A percentile compares a stretch with the other conserved stretches of the same genome.
Evolutionary conservation across 2,113 vertebrate species (phyloP).

Genomic region (Acrocephalus arundinaceus): DNA sequence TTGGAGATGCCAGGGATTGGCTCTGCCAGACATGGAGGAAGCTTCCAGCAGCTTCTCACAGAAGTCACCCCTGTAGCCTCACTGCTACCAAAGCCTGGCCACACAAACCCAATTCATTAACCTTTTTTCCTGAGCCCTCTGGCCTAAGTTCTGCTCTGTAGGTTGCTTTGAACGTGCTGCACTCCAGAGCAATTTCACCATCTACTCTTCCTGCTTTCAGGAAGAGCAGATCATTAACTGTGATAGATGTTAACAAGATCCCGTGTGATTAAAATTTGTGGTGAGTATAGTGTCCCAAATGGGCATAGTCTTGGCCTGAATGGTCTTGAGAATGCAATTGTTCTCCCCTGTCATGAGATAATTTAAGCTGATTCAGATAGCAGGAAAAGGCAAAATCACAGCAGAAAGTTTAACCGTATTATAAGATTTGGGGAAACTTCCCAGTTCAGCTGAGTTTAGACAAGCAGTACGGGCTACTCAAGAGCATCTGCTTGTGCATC

Average conservation of each 20-base stretch:
- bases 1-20: not conserved
- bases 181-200: not conserved
- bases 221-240: not conserved
- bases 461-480: not conserved
- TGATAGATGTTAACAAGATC: not conserved
- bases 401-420: not conserved
- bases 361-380: not conserved
- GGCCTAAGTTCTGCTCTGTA: not conserved
- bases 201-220: not conserved
- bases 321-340: not conserved
- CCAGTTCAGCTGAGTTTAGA: not conserved
- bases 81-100: not conserved
- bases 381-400: not conserved
- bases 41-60: not conserved
- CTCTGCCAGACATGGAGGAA: not conserved
- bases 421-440: not conserved
- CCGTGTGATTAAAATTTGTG: not conserved
- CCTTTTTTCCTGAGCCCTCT: not conserved
- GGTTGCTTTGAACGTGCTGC: not conserved
- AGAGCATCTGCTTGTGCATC: not conserved
- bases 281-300: not conserved
- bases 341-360: not conserved
- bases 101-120: fast-evolving
- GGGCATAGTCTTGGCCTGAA: not conserved
- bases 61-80: not conserved